phyloP scores from a whole-genome alignment of 2,888 invertebrate genomes.

The Dasysyrphus tricinctus region DNA sequence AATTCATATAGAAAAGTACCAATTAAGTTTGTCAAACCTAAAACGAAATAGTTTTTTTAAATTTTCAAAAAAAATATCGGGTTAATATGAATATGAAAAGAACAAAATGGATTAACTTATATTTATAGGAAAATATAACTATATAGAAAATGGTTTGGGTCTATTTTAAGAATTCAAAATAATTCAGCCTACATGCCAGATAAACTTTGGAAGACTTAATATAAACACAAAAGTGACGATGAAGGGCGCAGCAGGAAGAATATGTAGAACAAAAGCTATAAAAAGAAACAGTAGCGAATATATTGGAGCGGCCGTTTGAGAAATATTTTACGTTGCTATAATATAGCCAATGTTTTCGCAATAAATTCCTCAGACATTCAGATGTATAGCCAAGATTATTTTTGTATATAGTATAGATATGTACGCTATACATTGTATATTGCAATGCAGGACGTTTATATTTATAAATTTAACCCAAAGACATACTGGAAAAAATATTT shows the following conservation, averaged over 20 bases:
- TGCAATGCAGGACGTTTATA: slow-evolving; percentile 9
- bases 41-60: no score
- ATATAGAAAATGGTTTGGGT: slow-evolving; percentile 13
- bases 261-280: slow-evolving; percentile 41
- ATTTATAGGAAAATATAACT: slow-evolving; percentile 1
- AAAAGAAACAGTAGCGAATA: slow-evolving; percentile 45
- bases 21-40: not conserved
- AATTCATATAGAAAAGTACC: not conserved
- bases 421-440: not conserved
- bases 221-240: slow-evolving; percentile 23
- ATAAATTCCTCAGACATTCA: slow-evolving; percentile 34
- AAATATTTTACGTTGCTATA: slow-evolving; percentile 32
- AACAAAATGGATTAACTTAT: not conserved
- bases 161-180: slow-evolving; percentile 48
- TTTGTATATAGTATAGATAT: not conserved
- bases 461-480: slow-evolving; percentile 7
- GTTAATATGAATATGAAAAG: not conserved
- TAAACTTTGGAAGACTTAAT: slow-evolving; percentile 46
- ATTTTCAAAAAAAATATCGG: not conserved
- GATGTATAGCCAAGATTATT: not conserved
- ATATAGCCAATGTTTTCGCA: slow-evolving; percentile 31
- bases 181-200: slow-evolving; percentile 19
- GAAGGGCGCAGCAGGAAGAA: slow-evolving; percentile 8
- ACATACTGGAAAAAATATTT: no score
- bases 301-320: slow-evolving; percentile 21